Base-by-base conservation (phyloP, 2,113 vertebrate species). In the Solea senegalensis region DNA sequence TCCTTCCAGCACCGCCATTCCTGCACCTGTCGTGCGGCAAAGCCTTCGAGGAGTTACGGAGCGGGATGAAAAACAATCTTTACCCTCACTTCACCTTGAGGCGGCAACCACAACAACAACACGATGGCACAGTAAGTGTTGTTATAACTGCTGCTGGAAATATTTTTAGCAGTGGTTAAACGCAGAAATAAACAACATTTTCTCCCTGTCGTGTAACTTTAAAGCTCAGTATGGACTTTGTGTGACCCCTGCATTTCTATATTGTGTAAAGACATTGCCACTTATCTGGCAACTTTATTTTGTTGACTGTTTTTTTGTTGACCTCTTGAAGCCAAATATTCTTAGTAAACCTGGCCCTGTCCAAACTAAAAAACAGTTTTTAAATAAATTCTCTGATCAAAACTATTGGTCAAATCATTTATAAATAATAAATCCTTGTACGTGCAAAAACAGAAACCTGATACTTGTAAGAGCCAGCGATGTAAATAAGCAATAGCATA, bases 1-100 rank as follows among this genome's bases (percentile, higher is more conserved):
- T 82, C 76, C 70, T 78, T 76, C 74, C 64, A 73, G 39, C 48
- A 3, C 39, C 41, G 28, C 67, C 75, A 59, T 62, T 70, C 50
- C 57, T 62, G 64, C 88, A 89, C 80, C 90, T 91, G 86, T 87
- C 76, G 62, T 72, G 65, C 74, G 40, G 68, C 46, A 83, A 75
- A 69, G 41, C 61, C 39, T 65, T 62, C 40, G 21, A 60, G n/a
- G 10, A 66, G 62, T 73, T 72, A 45, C 62, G 21, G 44, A 46
- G 60, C 1, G 54, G 52, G 52, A 62, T 45, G 5, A 34, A 27
- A 67, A 82, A 84, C 70, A 85, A 76, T 72, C 77, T 8, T 27
- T 5, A 62, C 51, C 79, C 57, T 81, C 8, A 84, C 68, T 62
- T 72, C 81, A 88, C 82, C 78, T 88, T 74, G 16, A 78, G 70